Evolutionary conservation across 2,888 invertebrate genomes (phyloP).

Genomic region (Norana najaformis): DNA sequence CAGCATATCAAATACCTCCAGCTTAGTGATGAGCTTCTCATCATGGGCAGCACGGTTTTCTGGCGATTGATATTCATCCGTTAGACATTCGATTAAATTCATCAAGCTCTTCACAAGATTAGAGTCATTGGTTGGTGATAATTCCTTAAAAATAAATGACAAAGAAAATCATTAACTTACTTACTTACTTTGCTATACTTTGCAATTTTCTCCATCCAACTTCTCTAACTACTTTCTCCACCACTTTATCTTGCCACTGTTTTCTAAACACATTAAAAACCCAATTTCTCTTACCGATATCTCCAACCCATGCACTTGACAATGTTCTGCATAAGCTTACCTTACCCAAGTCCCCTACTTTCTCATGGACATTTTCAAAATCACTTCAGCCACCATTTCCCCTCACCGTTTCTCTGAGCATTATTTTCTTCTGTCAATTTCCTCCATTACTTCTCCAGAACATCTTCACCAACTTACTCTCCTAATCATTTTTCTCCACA

Average conservation of each 20-base stretch:
- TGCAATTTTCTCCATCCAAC: too few species aligned
- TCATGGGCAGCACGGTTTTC: constrained; percentile 39
- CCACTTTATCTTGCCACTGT: too few species aligned
- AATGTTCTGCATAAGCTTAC: too few species aligned
- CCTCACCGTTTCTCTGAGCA: too few species aligned
- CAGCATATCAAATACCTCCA: constrained; percentile 31
- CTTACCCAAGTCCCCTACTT: too few species aligned
- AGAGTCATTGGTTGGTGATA: constrained; percentile 82
- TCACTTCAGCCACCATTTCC: too few species aligned
- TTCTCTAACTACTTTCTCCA: too few species aligned
- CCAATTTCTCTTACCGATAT: too few species aligned
- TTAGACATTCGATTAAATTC: constrained; percentile 83
- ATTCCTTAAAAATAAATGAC: constrained; percentile 69
- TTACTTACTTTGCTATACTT: not conserved
- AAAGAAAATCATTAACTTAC: not conserved
- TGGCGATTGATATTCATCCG: constrained; percentile 84
- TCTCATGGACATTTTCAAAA: too few species aligned
- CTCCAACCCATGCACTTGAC: too few species aligned
- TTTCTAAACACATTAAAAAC: too few species aligned
- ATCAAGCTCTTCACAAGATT: constrained; percentile 80
- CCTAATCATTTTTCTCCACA: not conserved
- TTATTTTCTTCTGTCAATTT: too few species aligned
- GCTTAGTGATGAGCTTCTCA: constrained; percentile 26
- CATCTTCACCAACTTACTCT: not conserved
- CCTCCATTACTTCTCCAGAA: not conserved